These are phyloP conservation scores for Harpagifer antarcticus DNA, from an alignment of 2,797 vertebrate species.

Conservation along the genomic window DNA sequence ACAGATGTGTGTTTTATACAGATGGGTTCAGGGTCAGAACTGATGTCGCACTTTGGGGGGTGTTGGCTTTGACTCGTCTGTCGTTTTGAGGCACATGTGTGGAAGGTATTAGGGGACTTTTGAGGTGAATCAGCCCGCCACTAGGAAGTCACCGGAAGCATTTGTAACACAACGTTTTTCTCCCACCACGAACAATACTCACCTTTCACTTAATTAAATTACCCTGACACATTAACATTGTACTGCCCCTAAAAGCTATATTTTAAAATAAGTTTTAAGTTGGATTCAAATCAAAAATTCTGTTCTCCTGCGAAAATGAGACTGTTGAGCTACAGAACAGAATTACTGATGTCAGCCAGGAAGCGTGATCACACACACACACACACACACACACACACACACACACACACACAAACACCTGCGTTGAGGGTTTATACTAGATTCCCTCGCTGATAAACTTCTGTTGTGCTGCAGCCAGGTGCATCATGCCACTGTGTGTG, in stretches of 20 bases:
- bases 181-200: too few relatives aligned
- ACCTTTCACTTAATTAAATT: too few relatives aligned
- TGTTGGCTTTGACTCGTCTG: too few relatives aligned
- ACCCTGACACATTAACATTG: neutral
- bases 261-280: neutral
- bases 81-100: too few relatives aligned
- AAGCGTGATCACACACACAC: conserved; percentile 16
- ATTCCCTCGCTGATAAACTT: conserved; percentile 74
- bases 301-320: conserved; percentile 11
- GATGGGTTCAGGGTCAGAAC: too few relatives aligned
- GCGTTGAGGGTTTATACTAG: conserved; percentile 74
- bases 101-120: too few relatives aligned
- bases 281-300: neutral
- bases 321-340: neutral
- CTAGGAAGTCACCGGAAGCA: too few relatives aligned
- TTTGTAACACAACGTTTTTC: too few relatives aligned
- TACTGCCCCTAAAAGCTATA: neutral
- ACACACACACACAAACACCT: conserved; percentile 60
- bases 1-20: too few relatives aligned
- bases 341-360: conserved; percentile 34
- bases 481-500: conserved; percentile 49
- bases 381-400: conserved; percentile 1
- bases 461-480: conserved; percentile 78
- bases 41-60: too few relatives aligned
- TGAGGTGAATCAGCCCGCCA: too few relatives aligned